A percentile compares a stretch with the other conserved stretches of the same genome.
These are phyloP conservation scores for Clunio marinus DNA, from an alignment of 2,888 invertebrate species.

Conservation along the genomic window DNA sequence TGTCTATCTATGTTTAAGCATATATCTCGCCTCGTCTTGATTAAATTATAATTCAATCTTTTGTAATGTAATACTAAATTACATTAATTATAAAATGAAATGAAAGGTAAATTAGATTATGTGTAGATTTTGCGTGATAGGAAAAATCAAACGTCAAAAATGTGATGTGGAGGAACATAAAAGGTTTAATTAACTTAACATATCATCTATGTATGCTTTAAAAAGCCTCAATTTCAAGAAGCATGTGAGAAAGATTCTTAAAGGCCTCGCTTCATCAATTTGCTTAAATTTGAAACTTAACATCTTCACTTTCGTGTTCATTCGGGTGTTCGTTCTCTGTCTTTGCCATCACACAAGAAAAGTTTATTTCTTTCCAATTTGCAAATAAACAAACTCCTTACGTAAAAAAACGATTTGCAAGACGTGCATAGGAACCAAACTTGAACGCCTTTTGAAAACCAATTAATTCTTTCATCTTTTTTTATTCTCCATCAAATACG, in stretches of 20 bases:
- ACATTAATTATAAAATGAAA: not conserved
- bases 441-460: conserved; percentile 27
- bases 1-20: not conserved
- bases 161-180: not conserved
- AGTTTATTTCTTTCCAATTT: conserved; percentile 38
- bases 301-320: conserved; percentile 19
- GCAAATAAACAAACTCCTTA: conserved; percentile 34
- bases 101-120: conserved; percentile 12
- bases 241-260: not conserved
- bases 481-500: not conserved
- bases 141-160: not conserved
- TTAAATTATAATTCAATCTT: not conserved
- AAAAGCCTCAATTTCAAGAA: not conserved
- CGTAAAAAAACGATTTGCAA: conserved; percentile 6
- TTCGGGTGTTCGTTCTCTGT: conserved; percentile 6
- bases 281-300: conserved; percentile 14
- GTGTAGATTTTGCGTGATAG: not conserved
- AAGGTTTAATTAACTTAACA: conserved; percentile 11
- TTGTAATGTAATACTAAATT: conserved; percentile 14
- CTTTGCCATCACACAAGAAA: not conserved
- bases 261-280: conserved; percentile 24
- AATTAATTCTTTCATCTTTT: conserved; percentile 32
- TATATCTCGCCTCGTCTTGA: not conserved
- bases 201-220: too few relatives aligned
- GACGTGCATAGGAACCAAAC: too few relatives aligned